Evolutionary conservation across 2,113 vertebrate genomes (phyloP).

Genomic region (Vulpes ferrilata): DNA sequence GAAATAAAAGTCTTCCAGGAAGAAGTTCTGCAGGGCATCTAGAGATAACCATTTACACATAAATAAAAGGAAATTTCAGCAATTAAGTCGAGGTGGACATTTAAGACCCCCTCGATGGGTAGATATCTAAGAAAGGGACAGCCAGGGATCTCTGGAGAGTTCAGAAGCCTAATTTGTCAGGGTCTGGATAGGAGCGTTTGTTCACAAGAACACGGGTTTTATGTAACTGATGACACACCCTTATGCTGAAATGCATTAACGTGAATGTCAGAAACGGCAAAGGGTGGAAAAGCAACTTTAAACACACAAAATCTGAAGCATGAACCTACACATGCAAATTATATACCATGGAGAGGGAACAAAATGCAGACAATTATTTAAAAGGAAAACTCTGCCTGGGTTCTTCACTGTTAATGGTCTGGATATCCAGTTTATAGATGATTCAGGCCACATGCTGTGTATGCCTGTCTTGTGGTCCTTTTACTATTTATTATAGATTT

Average conservation of each 20-base stretch:
- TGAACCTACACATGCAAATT: slow-evolving; percentile 76
- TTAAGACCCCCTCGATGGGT: slow-evolving; percentile 16
- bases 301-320: slow-evolving; percentile 64
- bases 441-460: slow-evolving; percentile 40
- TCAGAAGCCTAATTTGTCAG: slow-evolving; percentile 6
- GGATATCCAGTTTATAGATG: slow-evolving; percentile 54
- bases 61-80: slow-evolving; percentile 65
- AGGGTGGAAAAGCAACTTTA: slow-evolving; percentile 66
- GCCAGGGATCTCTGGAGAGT: neutral
- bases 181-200: slow-evolving; percentile 69
- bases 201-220: neutral
- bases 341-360: slow-evolving; percentile 71
- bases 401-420: slow-evolving; percentile 73
- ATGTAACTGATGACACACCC: slow-evolving; percentile 31
- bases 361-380: slow-evolving; percentile 77
- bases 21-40: slow-evolving; percentile 77
- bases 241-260: slow-evolving; percentile 70
- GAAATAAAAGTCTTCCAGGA: slow-evolving; percentile 38
- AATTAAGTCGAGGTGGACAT: neutral
- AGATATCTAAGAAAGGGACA: neutral
- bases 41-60: slow-evolving; percentile 64
- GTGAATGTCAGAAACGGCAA: slow-evolving; percentile 51
- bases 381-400: slow-evolving; percentile 75
- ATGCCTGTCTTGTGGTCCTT: slow-evolving; percentile 50
- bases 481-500: slow-evolving; percentile 71